Evolutionary conservation across 2,113 vertebrate species (phyloP), one percentile per base, ranked within the genome.

Genomic region (Brienomyrus longianalis): DNA sequence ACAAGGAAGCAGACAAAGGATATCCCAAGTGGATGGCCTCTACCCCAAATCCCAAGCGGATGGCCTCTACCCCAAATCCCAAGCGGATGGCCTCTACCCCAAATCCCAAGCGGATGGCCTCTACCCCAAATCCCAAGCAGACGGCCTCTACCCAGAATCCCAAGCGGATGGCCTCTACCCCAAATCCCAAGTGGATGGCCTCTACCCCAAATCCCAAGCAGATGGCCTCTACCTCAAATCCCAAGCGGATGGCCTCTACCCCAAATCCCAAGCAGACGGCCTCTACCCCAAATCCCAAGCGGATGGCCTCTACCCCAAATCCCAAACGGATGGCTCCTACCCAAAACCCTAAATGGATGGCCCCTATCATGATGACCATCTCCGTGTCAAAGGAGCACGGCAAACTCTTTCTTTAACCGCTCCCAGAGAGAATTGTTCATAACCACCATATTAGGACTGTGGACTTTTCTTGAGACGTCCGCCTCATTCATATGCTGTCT

Each of bases 351-450:
- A 66, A n/a, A 10, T 8, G n/a, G n/a, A 66, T 66, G 59, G 0
- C 23, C 88, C 31, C 56, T 88, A 62, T 84, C 39, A 23, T 4
- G 3, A 1, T 23, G 48, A 56, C 89, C 66, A 90, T 86, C 77
- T 52, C 19, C 45, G 59, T 84, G 59, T 87, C 88, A 77, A 43
- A 51, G 70, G 2, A 11, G 9, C 9, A 35, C 11, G 52, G 70
- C 15, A 10, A 31, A 27, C 59, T n/a, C 23, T 47, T 84, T 84
- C 11, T 43, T 80, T 90, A 88, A 90, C 89, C 87, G 56, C n/a
- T 48, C 19, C 51, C 74, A 17, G 45, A 74, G 56, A 88, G 48
- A 27, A 70, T 31, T 70, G 52, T 77, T 80, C 52, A 59, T 89
- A 39, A 59, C 77, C 47, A 31, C 6, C 47, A 48, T 48, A 39